phyloP scores from a whole-genome alignment of 2,113 vertebrate species.

The rat (Rattus norvegicus) region DNA sequence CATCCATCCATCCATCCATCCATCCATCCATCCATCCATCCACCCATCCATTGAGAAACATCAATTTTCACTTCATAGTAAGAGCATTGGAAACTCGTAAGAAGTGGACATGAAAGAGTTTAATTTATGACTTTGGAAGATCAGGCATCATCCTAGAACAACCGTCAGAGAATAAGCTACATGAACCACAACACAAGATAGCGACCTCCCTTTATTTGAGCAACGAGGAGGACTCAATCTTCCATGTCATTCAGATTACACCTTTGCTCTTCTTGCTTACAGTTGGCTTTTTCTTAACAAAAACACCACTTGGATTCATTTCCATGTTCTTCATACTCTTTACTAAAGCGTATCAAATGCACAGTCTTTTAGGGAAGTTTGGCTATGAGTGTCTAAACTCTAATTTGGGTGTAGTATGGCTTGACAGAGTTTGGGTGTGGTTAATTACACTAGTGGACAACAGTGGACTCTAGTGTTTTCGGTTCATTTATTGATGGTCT shows the following conservation, averaged over 20 bases:
- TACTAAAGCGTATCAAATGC: not conserved
- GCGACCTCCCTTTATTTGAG: not conserved
- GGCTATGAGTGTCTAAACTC: not conserved
- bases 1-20: not conserved
- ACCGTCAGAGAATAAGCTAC: not conserved
- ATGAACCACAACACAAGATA: not conserved
- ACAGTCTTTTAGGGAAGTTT: not conserved
- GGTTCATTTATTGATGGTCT: not conserved
- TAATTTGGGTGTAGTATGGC: not conserved
- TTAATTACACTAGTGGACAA: too few species aligned
- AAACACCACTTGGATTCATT: not conserved
- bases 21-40: not conserved
- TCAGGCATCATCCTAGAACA: not conserved
- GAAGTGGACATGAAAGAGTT: not conserved
- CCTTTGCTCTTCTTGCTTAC: not conserved
- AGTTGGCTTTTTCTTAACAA: not conserved
- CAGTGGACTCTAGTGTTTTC: not conserved
- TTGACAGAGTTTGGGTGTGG: not conserved
- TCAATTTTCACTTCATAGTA: not conserved
- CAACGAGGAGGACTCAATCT: not conserved
- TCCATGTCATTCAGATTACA: not conserved
- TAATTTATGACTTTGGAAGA: not conserved
- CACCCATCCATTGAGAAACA: not conserved
- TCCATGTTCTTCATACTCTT: not conserved
- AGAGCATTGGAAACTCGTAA: not conserved